Evolutionary conservation across 1,140 invertebrate genomes (phyloP), one percentile per base, ranked within the genome.

Genomic region (Eufriesea mexicana): DNA sequence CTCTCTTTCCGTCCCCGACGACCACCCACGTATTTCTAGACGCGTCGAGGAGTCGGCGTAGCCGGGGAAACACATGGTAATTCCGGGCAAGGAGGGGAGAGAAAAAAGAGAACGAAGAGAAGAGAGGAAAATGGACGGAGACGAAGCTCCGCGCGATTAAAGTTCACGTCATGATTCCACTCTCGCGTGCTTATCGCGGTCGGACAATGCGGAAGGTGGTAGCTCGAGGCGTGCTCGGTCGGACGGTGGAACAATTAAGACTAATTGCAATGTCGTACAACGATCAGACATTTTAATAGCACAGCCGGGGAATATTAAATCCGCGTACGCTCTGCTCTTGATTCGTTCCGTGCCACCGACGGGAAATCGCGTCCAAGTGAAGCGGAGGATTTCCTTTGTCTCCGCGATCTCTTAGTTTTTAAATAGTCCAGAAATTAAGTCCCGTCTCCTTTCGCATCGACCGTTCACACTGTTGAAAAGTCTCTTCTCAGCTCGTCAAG

Each of bases 181-280:
- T 71, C 77, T 82, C 64, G 84, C 80, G 84, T 87, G 84, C 80
- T 87, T 86, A 87, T 86, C 80, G 80, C 45, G 62, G 62, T 62
- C 59, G 84, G 81, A 88, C 86, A 86, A 81, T 81, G 82, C 85
- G 81, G 70, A 87, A 87, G 76, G 83, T 62, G 84, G 84, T 86
- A 87, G 71, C 84, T 47, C 23, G 71, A 73, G 75, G 77, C 84
- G 84, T 75, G 79, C 84, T 83, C 61, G 64, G 28, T 59, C 55
- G 75, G 78, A 86, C 85, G 77, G 54, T 78, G 77, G 82, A 86
- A 88, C 86, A 87, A 87, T 88, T 87, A 87, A 80, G 81, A 80
- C 85, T 88, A 88, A 88, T 88, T 88, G 80, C 84, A 77, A 83
- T 78, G 86, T 86, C 82, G 86, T 79, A 88, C 84, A 76, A 75